Base-by-base conservation (phyloP, 2,797 vertebrate genomes). In the Sebastes taczanowskii region DNA sequence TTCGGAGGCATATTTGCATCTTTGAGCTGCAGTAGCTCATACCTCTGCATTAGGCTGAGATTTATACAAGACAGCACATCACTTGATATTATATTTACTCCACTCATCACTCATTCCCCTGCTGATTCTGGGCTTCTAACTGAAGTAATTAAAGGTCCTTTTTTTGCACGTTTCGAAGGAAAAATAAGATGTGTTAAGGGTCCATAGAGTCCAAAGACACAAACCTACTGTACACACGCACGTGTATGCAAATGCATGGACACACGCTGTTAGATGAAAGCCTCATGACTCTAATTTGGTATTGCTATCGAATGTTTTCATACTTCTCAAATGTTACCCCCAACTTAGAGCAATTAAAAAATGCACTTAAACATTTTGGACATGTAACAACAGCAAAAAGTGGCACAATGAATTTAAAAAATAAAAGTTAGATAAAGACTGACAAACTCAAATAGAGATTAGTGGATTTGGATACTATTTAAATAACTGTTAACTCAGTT, bases 71-170 rank as follows among this genome's bases (percentile, higher is more conserved):
- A 23, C 70, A 73, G 32, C 56, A 53, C 77, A 78, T 87, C 86
- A 73, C 73, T 86, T 73, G 56, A 83, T 83, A 65, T 88, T 84
- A 80, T 79, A 86, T 90, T 80, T 81, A 87, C 85, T 81, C 81
- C 82, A 80, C 82, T 89, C 78, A 86, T 83, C 90, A 88, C 63
- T 89, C 88, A 84, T 66, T 72, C 66, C 53, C 49, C 53, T 74
- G 77, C 76, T 83, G 42, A 78, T 81, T 87, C 84, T 77, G 74
- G 72, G 7, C 11, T 59, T 63, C 77, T 74, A 68, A 71, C 81
- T 79, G n/a, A 83, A 84, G 74, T 89, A 87, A 89, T 89, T 89
- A 87, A 87, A 90, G 78, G 85, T 83, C 53, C 74, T 74, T 80
- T 92, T 38, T 91, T 90, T 83, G 13, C 83, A 82, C 59, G 60